A percentile compares a stretch with the other conserved stretches of the same genome.
Evolutionary conservation across 1,140 invertebrate genomes (phyloP).

Genomic region (Phymastichus coffea): DNA sequence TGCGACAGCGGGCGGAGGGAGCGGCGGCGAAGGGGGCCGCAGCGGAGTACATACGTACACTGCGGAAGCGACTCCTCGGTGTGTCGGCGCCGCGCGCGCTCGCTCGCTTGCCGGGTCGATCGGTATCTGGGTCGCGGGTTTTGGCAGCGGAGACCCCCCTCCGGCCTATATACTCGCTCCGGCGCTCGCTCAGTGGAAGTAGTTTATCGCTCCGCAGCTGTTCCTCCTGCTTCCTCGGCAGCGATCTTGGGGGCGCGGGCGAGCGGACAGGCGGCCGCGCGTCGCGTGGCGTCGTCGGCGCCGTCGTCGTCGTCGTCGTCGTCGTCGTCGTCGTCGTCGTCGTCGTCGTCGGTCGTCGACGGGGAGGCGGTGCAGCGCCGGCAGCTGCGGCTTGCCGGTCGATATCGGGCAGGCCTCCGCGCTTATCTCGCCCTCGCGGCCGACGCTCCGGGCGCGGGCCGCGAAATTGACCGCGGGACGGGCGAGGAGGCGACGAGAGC

Average conservation of each 20-base stretch:
- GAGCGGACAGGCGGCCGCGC: too few relatives aligned
- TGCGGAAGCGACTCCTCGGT: constrained; percentile 10
- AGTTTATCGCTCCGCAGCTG: constrained; percentile 20
- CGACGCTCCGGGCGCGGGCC: too few relatives aligned
- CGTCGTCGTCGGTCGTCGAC: not conserved
- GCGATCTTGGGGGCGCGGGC: too few relatives aligned
- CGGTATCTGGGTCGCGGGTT: constrained; percentile 56
- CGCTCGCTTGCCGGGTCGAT: constrained; percentile 55
- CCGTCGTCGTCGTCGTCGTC: too few relatives aligned
- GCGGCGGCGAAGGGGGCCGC: not conserved
- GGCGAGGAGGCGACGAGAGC: not conserved
- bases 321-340: too few relatives aligned
- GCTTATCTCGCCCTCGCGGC: too few relatives aligned
- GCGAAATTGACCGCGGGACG: too few relatives aligned
- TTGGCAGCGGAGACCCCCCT: constrained; percentile 46
- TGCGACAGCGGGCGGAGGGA: constrained; percentile 10
- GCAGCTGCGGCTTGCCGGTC: too few relatives aligned
- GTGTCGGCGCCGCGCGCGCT: not conserved
- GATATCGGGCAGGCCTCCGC: too few relatives aligned
- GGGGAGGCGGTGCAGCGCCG: too few relatives aligned
- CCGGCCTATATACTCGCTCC: constrained; percentile 8
- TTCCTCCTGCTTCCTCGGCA: too few relatives aligned
- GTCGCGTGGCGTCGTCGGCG: too few relatives aligned
- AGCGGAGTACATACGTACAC: constrained; percentile 26
- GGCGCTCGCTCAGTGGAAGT: constrained; percentile 20